Base-by-base conservation (phyloP, 1,140 invertebrate species). In the Apis florea region DNA sequence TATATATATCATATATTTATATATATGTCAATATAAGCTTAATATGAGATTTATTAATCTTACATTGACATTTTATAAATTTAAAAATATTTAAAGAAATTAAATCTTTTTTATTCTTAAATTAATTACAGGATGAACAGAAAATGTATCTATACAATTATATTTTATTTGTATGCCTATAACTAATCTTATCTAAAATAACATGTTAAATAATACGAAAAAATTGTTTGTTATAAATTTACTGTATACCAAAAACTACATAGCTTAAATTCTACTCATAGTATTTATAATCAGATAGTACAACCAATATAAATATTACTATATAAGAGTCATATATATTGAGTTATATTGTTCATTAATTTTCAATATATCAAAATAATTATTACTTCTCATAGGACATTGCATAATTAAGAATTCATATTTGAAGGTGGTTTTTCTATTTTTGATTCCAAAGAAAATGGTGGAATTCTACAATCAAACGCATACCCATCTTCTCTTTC, bases 381-480 rank as follows among this genome's bases (percentile, higher is more conserved):
- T 80, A 54, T 24, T 61, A 73, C 11, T 63, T 69, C 17, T 1
- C 9, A 24, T 6, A 40, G 56, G 1, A n/a, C 21, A 2, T 49
- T 54, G 10, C 11, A 24, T 31, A 59, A 15, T 83, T 64, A 85
- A 26, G 75, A 31, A 59, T 90, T 91, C 10, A 91, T 88, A 31
- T 63, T 4, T 10, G 88, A 87, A 54, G 91, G 66, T 31, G 90
- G 12, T 63, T 97, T 96, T 85, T 98, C 97, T 12, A 96, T 95
- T 94, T 98, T 99, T 88, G 98, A 98, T 93, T 99, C 98, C 67
- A 99, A 93, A 9, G 98, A 98, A 93, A 99, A 99, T 12, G 98
- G 98, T 56, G 98, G 98, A 85, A 99, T 99, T 91, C 98, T 95
- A 91, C 98, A 99, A 92, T 99, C 98, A 94, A 99, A 99, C 0